These are phyloP conservation scores for Campoplex capitator DNA, from an alignment of 2,888 invertebrate genomes.

Conservation along the genomic window DNA sequence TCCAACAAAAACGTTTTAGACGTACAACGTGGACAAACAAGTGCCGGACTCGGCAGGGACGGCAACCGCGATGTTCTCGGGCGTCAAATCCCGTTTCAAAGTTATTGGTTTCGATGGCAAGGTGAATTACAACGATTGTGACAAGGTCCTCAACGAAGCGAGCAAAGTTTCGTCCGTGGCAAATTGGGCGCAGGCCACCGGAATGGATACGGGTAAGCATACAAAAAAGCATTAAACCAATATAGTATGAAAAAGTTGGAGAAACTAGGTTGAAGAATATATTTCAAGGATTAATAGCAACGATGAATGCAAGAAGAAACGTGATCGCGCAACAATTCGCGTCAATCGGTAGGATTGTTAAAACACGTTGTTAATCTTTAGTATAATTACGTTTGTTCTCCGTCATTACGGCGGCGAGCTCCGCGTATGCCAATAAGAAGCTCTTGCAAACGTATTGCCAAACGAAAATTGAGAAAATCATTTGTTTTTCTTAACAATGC, in stretches of 20 bases:
- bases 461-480: background rate
- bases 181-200: slow-evolving; percentile 87
- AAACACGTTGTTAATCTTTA: background rate
- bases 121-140: slow-evolving; percentile 83
- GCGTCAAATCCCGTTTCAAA: slow-evolving; percentile 87
- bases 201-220: slow-evolving; percentile 86
- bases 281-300: background rate
- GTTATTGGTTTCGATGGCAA: slow-evolving; percentile 86
- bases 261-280: background rate
- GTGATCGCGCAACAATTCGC: background rate
- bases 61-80: slow-evolving; percentile 88
- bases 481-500: background rate
- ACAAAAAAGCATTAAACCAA: background rate
- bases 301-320: background rate
- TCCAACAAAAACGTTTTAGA: slow-evolving; percentile 83
- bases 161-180: slow-evolving; percentile 85
- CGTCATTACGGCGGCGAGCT: background rate
- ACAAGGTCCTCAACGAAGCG: slow-evolving; percentile 80
- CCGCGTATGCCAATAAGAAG: too few species aligned
- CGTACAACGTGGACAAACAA: slow-evolving; percentile 89
- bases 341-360: background rate
- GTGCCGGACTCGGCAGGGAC: slow-evolving; percentile 90
- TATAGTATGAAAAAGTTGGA: background rate
- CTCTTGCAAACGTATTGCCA: background rate
- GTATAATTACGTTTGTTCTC: background rate